These are phyloP conservation scores for Tragulus kanchil DNA, from an alignment of 2,113 vertebrate genomes.

Conservation along the genomic window DNA sequence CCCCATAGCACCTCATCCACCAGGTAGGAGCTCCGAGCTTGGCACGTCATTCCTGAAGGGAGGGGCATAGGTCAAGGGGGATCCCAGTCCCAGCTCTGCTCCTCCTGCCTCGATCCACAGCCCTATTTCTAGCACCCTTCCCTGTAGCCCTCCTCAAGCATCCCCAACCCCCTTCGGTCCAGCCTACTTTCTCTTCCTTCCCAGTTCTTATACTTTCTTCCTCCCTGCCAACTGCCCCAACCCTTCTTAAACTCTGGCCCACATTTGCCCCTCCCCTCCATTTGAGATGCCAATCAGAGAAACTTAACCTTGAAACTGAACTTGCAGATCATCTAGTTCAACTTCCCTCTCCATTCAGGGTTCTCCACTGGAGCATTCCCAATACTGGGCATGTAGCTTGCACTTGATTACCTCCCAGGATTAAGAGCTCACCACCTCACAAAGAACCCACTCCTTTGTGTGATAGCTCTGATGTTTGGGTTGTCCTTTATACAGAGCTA, in stretches of 20 bases:
- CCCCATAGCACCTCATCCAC: slow-evolving; percentile 96
- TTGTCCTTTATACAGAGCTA: neutral
- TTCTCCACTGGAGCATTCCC: neutral
- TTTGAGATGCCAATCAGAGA: neutral
- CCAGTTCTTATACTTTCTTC: neutral
- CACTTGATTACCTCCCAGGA: neutral
- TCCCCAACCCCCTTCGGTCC: neutral
- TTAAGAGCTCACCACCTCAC: neutral
- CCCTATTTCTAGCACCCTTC: neutral
- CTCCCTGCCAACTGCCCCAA: neutral
- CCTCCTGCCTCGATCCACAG: neutral
- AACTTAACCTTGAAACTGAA: neutral
- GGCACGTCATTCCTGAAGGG: slow-evolving; percentile 95
- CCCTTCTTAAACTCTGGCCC: neutral
- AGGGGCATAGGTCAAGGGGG: neutral
- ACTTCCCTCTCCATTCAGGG: neutral
- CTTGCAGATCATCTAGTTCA: neutral
- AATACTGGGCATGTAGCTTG: neutral
- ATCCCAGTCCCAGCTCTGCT: neutral
- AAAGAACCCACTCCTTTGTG: neutral
- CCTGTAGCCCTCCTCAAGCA: neutral
- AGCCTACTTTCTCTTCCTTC: neutral
- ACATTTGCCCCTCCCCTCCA: neutral
- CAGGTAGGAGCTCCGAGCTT: slow-evolving; percentile 95
- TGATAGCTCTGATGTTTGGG: neutral